A percentile compares a stretch with the other conserved stretches of the same genome.
These are phyloP conservation scores for Synergus japonicus DNA, from an alignment of 2,888 invertebrate species.

Conservation along the genomic window DNA sequence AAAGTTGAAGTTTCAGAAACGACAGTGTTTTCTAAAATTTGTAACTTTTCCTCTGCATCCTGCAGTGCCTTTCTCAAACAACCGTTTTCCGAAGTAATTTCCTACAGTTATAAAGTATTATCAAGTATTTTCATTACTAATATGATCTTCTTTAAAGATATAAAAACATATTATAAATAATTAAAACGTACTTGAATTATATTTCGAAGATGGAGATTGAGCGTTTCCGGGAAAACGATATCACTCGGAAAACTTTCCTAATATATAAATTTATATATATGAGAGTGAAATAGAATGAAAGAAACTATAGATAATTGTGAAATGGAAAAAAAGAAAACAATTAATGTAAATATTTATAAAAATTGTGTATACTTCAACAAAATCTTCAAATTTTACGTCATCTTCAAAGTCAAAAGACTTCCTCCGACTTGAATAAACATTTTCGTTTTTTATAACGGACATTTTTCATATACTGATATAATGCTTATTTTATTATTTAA, in stretches of 20 bases:
- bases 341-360: neutral
- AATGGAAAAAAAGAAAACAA: neutral
- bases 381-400: slow-evolving; percentile 48
- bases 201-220: slow-evolving; percentile 81
- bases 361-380: slow-evolving; percentile 45
- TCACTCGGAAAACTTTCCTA: slow-evolving; percentile 72
- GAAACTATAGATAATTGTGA: neutral
- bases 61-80: slow-evolving; percentile 63
- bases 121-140: neutral
- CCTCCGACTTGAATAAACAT: neutral
- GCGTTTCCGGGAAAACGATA: slow-evolving; percentile 80
- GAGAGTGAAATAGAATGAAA: neutral
- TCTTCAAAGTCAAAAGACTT: slow-evolving; percentile 51
- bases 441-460: slow-evolving; percentile 1
- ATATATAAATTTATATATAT: slow-evolving; percentile 8
- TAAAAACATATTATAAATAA: neutral
- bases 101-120: slow-evolving; percentile 52
- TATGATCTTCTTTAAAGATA: neutral
- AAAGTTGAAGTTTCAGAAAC: slow-evolving; percentile 26
- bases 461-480: neutral
- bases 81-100: slow-evolving; percentile 66
- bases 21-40: slow-evolving; percentile 42
- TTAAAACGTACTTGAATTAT: slow-evolving; percentile 79
- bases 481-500: neutral
- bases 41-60: slow-evolving; percentile 59